phyloP scores from a whole-genome alignment of 2,888 invertebrate species.

The Acanthoscelides obtectus region DNA sequence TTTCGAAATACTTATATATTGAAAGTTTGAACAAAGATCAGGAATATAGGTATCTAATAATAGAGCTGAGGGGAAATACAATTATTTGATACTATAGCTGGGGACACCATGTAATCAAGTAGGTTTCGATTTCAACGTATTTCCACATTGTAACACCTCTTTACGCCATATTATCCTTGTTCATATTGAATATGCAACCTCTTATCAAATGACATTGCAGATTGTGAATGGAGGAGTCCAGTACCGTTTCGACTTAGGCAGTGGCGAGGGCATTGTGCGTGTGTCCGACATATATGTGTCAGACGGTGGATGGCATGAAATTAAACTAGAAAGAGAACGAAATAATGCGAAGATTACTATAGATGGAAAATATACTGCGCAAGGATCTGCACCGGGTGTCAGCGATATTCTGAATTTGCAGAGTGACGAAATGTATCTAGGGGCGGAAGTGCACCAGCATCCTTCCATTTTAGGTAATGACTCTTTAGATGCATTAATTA shows the following conservation, averaged over 20 bases:
- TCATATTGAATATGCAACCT: too few relatives aligned
- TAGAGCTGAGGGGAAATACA: too few relatives aligned
- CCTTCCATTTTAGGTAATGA: conserved; percentile 56
- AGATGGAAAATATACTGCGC: conserved; percentile 68
- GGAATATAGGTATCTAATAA: too few relatives aligned
- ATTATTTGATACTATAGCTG: too few relatives aligned
- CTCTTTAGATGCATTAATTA: too few relatives aligned
- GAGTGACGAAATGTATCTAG: conserved; percentile 76
- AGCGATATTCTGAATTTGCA: conserved; percentile 81
- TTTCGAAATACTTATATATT: too few relatives aligned
- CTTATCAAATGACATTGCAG: too few relatives aligned
- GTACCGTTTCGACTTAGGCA: conserved; percentile 89
- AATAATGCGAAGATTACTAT: conserved; percentile 74
- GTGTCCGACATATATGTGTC: conserved; percentile 73
- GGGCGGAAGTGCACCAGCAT: conserved; percentile 75
- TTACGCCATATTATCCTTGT: too few relatives aligned
- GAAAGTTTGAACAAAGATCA: too few relatives aligned
- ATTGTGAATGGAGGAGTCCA: conserved; percentile 80
- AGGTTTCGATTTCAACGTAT: too few relatives aligned
- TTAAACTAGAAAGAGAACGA: conserved; percentile 74
- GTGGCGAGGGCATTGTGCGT: conserved; percentile 80
- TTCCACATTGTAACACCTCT: too few relatives aligned
- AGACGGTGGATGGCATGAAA: conserved; percentile 81
- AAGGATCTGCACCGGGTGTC: conserved; percentile 75
- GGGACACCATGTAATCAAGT: too few relatives aligned